Percentiles rank a stretch among this genome's conserved stretches.
phyloP scores from a whole-genome alignment of 2,888 invertebrate species.

The Acronicta alni region DNA sequence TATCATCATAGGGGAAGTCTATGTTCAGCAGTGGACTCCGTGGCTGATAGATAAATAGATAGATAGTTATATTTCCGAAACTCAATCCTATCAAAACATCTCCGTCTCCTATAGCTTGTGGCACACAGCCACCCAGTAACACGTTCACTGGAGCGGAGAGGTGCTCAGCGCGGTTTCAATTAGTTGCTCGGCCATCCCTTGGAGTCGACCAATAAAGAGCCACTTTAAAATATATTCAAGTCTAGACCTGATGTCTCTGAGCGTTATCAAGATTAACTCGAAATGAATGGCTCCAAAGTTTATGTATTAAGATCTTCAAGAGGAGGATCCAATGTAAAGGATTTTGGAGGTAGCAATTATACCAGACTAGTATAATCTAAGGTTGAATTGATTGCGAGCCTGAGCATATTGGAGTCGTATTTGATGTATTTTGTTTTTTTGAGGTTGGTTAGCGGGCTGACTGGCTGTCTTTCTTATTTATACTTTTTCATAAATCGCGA shows the following conservation, averaged over 20 bases:
- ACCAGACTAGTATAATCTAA: neutral
- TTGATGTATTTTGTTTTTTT: too few relatives aligned
- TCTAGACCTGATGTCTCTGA: slow-evolving; percentile 35
- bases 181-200: slow-evolving; percentile 65
- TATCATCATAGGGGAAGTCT: too few relatives aligned
- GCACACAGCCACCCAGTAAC: slow-evolving; percentile 50
- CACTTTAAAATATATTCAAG: slow-evolving; percentile 55
- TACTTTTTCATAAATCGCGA: too few relatives aligned
- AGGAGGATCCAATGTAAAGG: neutral
- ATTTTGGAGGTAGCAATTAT: slow-evolving; percentile 9
- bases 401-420: too few relatives aligned
- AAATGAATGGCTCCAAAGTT: slow-evolving; percentile 29
- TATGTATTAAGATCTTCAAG: slow-evolving; percentile 15
- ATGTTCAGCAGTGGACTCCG: too few relatives aligned
- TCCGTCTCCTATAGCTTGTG: slow-evolving; percentile 28
- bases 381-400: neutral
- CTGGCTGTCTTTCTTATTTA: too few relatives aligned
- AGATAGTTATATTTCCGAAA: neutral
- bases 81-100: neutral
- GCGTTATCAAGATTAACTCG: slow-evolving; percentile 28
- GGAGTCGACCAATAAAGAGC: slow-evolving; percentile 55
- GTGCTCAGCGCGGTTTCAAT: slow-evolving; percentile 75
- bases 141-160: slow-evolving; percentile 68
- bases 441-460: too few relatives aligned
- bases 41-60: too few relatives aligned